phyloP scores from a whole-genome alignment of 2,113 vertebrate genomes.

The Pantherophis guttatus region DNA sequence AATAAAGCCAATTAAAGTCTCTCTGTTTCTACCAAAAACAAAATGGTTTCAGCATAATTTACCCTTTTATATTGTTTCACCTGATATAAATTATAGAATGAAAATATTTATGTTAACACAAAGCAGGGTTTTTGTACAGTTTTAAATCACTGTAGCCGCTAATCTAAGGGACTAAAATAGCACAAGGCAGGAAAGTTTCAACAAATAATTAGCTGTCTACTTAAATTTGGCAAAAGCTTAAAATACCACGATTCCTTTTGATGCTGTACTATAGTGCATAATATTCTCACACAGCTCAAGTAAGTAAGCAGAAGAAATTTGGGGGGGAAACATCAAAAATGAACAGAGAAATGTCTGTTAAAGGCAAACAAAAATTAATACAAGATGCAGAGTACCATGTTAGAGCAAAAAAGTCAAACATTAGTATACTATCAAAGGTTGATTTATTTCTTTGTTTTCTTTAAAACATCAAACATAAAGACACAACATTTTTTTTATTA shows the following conservation, averaged over 20 bases:
- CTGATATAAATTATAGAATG: constrained; percentile 57
- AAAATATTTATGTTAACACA: constrained; percentile 64
- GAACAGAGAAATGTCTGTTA: not conserved
- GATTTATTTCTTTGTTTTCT: not conserved
- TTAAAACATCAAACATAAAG: not conserved
- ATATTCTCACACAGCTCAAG: not conserved
- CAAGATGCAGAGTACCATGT: not conserved
- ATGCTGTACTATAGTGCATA: fast-evolving
- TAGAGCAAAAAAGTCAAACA: not conserved
- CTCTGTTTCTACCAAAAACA: constrained; percentile 51
- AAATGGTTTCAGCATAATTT: constrained; percentile 52
- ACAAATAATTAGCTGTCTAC: constrained; percentile 28
- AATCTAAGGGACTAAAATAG: constrained; percentile 27
- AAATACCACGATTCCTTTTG: not conserved
- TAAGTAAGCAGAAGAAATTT: not conserved
- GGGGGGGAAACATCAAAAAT: not conserved
- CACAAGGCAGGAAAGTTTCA: constrained; percentile 10
- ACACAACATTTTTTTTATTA: not conserved
- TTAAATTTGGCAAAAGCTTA: not conserved
- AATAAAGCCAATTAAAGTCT: constrained; percentile 68
- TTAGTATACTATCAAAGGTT: not conserved
- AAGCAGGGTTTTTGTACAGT: constrained; percentile 32
- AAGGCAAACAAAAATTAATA: not conserved
- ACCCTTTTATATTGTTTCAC: constrained; percentile 39
- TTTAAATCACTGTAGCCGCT: constrained; percentile 38